Conservation (phyloP, 2,113 vertebrate species). For the Fukomys damarensis region DNA sequence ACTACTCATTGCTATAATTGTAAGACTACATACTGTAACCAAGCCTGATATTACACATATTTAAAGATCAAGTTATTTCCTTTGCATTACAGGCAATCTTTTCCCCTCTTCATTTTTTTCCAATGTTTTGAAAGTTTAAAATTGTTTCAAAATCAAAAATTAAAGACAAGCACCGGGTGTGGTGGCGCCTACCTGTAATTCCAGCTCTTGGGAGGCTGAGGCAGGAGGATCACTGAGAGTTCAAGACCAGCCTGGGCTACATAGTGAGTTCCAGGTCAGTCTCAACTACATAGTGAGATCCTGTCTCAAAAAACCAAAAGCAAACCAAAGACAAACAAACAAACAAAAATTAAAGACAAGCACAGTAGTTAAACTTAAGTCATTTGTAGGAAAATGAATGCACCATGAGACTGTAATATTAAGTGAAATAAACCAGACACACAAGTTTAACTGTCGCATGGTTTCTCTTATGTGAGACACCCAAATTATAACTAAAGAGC, state of each 20-base stretch:
- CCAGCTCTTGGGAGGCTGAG: too few relatives aligned
- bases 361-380: background rate
- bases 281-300: too few relatives aligned
- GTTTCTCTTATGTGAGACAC: background rate
- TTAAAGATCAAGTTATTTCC: constrained; percentile 33
- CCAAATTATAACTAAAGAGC: background rate
- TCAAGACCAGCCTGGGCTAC: too few relatives aligned
- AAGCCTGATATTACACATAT: background rate
- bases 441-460: background rate
- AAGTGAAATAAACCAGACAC: background rate
- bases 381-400: background rate
- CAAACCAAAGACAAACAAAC: too few relatives aligned
- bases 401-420: background rate
- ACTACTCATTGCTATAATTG: background rate
- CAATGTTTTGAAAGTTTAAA: constrained; percentile 3
- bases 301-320: too few relatives aligned
- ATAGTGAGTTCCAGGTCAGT: too few relatives aligned
- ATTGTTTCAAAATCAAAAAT: background rate
- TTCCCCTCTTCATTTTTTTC: background rate
- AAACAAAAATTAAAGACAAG: background rate
- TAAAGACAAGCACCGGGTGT: background rate
- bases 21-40: background rate
- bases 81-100: background rate
- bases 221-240: too few relatives aligned
- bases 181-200: too few relatives aligned